Evolutionary conservation across 2,888 invertebrate genomes (phyloP).

Genomic region (Nomada goodeniana): DNA sequence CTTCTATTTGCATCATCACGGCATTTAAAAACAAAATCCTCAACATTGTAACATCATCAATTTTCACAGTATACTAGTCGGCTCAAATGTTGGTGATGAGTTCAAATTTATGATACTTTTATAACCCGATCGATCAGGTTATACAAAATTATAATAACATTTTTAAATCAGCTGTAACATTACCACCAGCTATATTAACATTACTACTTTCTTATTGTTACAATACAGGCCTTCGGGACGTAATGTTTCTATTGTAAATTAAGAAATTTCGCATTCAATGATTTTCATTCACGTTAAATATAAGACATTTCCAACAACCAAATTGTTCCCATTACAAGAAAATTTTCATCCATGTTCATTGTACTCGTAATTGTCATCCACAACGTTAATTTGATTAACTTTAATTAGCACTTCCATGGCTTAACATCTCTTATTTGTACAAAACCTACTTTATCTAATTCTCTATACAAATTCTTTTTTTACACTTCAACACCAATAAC

Average conservation of each 20-base stretch:
- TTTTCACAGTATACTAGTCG: conserved; percentile 18
- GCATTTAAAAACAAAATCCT: conserved; percentile 37
- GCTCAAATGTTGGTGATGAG: conserved; percentile 4
- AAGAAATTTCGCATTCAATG: conserved; percentile 35
- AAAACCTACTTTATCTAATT: conserved; percentile 70
- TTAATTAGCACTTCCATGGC: conserved; percentile 58
- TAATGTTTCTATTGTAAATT: conserved; percentile 61
- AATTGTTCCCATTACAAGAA: conserved; percentile 27
- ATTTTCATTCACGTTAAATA: conserved; percentile 20
- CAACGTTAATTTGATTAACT: conserved; percentile 53
- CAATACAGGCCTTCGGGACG: conserved; percentile 65
- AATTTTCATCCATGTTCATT: conserved; percentile 69
- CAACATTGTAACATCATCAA: conserved; percentile 28
- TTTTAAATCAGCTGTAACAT: conserved; percentile 49
- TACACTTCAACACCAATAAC: conserved; percentile 57
- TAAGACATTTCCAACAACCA: conserved; percentile 27
- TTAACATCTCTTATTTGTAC: conserved; percentile 63
- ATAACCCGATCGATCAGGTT: neutral
- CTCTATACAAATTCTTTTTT: conserved; percentile 58
- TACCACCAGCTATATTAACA: conserved; percentile 49
- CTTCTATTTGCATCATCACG: conserved; percentile 32
- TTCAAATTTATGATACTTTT: conserved; percentile 8
- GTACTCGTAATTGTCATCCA: conserved; percentile 74
- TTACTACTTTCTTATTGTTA: conserved; percentile 65
- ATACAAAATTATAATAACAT: conserved; percentile 41